These are phyloP conservation scores for Channallabes apus DNA, from an alignment of 2,797 vertebrate species.

Conservation along the genomic window DNA sequence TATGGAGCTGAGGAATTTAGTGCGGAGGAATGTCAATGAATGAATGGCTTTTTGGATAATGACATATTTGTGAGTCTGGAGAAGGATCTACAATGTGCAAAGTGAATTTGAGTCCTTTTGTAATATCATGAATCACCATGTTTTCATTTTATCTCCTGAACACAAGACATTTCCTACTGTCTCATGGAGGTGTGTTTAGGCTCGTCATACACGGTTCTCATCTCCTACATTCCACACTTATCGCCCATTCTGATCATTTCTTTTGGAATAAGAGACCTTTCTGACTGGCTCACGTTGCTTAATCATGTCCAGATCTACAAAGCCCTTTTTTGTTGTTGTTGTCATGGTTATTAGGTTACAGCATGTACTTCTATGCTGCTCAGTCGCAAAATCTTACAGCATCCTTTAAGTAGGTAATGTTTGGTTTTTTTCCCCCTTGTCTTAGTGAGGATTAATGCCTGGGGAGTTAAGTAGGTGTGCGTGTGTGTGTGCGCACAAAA, in stretches of 20 bases:
- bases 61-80: not conserved
- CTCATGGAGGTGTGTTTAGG: slow-evolving; percentile 2
- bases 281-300: slow-evolving; percentile 13
- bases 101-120: not conserved
- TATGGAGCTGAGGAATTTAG: not conserved
- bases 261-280: not conserved
- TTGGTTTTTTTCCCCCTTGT: slow-evolving; percentile 25
- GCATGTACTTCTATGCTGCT: slow-evolving; percentile 28
- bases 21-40: not conserved
- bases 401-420: slow-evolving; percentile 29
- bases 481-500: slow-evolving; percentile 17
- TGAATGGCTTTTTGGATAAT: slow-evolving; percentile 11
- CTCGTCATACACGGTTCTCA: not conserved
- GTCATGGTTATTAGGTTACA: slow-evolving; percentile 52
- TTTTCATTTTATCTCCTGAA: not conserved
- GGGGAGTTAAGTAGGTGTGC: slow-evolving; percentile 28
- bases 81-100: not conserved
- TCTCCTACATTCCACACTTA: not conserved
- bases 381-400: slow-evolving; percentile 31
- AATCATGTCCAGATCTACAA: slow-evolving; percentile 30
- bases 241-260: not conserved
- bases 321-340: slow-evolving; percentile 41
- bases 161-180: not conserved
- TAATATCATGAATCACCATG: not conserved
- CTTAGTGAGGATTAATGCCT: slow-evolving; percentile 29